Evolutionary conservation across 2,797 vertebrate species (phyloP), one percentile per base, ranked within the genome.

Genomic region (Labroides dimidiatus): DNA sequence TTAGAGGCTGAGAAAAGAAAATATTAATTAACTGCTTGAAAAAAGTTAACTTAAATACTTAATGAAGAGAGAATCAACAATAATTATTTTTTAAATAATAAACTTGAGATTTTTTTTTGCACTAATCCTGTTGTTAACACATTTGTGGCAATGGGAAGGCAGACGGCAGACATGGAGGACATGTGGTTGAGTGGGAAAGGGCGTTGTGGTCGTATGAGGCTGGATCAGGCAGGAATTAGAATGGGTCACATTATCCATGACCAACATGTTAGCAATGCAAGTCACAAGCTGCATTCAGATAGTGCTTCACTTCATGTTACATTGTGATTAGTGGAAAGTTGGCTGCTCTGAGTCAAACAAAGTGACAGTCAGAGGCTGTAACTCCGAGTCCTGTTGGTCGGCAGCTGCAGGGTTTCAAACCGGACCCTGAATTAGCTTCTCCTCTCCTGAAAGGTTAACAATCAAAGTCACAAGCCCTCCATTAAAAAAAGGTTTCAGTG

Each of bases 381-480:
- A 59, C 50, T 33, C 78, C 75, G 57, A 24, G 50, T 71, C 59
- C 55, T 56, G 51, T 48, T 70, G 55, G 44, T 43, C 58, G 77
- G 61, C 76, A 87, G 75, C 78, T 82, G 86, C 77, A 64, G 74
- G 19, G 43, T 84, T 73, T 6, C 65, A 69, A 51, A 53, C 47
- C 39, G 54, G 51, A 77, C 85, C 87, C 74, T 70, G 84, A 93
- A 93, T 93, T 89, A 92, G 83, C 72, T 45, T 56, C 68, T 33
- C 55, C 82, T 69, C 69, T 84, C 84, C 80, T 78, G 72, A 57
- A 82, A 86, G 81, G 70, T 70, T 69, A 74, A 75, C 20, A 72
- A 88, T 85, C 62, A 89, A 51, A 68, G 77, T 89, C 89, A 90
- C 76, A 86, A 66, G 84, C 82, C 73, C 64, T 68, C 65, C 33